phyloP scores from a whole-genome alignment of 2,888 invertebrate species.

The Azorinus chamasolen region DNA sequence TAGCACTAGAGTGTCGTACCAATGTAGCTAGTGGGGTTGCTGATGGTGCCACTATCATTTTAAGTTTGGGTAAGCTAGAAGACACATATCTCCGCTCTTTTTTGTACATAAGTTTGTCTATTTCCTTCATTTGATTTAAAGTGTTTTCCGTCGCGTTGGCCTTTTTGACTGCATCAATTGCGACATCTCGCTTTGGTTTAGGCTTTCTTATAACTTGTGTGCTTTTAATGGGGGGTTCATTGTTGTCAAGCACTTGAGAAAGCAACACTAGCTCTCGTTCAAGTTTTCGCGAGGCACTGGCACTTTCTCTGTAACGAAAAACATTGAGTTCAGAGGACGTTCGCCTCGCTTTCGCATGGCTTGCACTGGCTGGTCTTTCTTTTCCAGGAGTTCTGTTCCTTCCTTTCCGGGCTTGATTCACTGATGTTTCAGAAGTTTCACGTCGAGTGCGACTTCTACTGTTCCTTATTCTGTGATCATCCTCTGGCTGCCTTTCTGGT shows the following conservation, averaged over 20 bases:
- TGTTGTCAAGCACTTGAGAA: too few relatives aligned
- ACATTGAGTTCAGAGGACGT: too few relatives aligned
- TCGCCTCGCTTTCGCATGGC: slow-evolving; percentile 17
- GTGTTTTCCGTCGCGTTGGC: slow-evolving; percentile 32
- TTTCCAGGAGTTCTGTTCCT: not conserved
- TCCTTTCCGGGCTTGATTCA: too few relatives aligned
- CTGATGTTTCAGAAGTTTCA: too few relatives aligned
- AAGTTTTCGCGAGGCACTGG: too few relatives aligned
- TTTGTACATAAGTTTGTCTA: slow-evolving; percentile 29
- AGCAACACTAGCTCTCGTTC: too few relatives aligned
- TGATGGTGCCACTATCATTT: slow-evolving; percentile 53
- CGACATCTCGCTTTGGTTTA: too few relatives aligned
- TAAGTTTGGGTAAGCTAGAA: slow-evolving; percentile 44
- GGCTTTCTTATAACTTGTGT: too few relatives aligned
- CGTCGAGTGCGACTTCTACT: slow-evolving; percentile 52
- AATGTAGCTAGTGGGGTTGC: slow-evolving; percentile 47
- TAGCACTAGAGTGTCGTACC: slow-evolving; percentile 38
- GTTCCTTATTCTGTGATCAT: slow-evolving; percentile 23
- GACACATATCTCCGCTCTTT: slow-evolving; percentile 24
- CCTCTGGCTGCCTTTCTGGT: slow-evolving; percentile 12
- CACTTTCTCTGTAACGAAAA: too few relatives aligned
- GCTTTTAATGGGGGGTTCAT: too few relatives aligned
- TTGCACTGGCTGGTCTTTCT: slow-evolving; percentile 9
- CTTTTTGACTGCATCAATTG: slow-evolving; percentile 42
- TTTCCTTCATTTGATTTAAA: slow-evolving; percentile 30